A percentile compares a stretch with the other conserved stretches of the same genome.
These are phyloP conservation scores for Chironomus tentans DNA, from an alignment of 2,888 invertebrate species.

Conservation along the genomic window DNA sequence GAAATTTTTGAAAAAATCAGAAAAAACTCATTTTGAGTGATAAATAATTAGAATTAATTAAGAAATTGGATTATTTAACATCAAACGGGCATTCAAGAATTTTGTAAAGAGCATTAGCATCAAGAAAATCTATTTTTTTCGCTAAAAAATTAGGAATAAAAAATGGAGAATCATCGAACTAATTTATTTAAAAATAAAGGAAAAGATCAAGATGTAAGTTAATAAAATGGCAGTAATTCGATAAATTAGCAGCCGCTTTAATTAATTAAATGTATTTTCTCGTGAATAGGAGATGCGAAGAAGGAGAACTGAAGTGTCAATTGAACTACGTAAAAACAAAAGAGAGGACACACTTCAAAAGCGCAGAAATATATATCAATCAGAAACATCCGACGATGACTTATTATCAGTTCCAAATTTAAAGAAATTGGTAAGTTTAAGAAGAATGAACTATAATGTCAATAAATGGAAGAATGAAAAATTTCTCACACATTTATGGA, in stretches of 20 bases:
- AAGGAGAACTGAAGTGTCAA: conserved; percentile 90
- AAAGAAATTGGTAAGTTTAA: conserved; percentile 54
- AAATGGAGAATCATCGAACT: conserved; percentile 58
- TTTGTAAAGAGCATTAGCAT: too few species aligned
- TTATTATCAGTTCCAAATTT: conserved; percentile 63
- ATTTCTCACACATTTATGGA: not conserved
- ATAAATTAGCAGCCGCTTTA: not conserved
- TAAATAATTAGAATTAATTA: not conserved
- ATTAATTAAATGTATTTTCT: not conserved
- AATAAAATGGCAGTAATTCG: not conserved
- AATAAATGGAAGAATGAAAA: not conserved
- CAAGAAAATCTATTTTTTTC: not conserved
- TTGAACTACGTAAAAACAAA: conserved; percentile 96
- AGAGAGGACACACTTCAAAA: conserved; percentile 94
- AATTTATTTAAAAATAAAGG: conserved; percentile 98
- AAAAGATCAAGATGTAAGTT: conserved; percentile 96
- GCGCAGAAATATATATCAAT: conserved; percentile 72
- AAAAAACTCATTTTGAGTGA: not conserved
- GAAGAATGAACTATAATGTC: not conserved
- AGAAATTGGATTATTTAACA: not conserved
- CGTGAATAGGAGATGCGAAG: conserved; percentile 82
- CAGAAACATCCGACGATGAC: conserved; percentile 72
- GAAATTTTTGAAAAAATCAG: not conserved
- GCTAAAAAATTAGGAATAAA: not conserved
- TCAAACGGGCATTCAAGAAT: too few species aligned